Evolutionary conservation across 1,140 invertebrate genomes (phyloP).

Genomic region (Liolophura sinensis): DNA sequence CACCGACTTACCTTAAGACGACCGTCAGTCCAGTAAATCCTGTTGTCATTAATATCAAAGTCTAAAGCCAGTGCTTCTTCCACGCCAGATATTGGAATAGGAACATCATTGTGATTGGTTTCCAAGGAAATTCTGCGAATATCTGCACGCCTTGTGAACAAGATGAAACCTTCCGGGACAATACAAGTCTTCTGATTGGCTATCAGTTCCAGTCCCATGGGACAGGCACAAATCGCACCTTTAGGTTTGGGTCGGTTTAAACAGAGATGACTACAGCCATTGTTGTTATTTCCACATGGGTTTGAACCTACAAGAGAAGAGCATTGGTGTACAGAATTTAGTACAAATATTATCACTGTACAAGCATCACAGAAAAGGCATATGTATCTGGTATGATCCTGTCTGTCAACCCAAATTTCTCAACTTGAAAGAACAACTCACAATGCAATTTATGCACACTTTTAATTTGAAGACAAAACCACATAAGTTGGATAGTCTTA

Average conservation of each 20-base stretch:
- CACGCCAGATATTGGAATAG: slow-evolving; percentile 65
- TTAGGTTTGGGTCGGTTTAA: slow-evolving; percentile 77
- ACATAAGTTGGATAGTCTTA: too few relatives aligned
- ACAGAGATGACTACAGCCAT: slow-evolving; percentile 96
- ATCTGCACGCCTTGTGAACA: slow-evolving; percentile 81
- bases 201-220: slow-evolving; percentile 73
- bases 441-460: too few relatives aligned
- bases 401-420: slow-evolving; percentile 15
- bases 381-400: slow-evolving; percentile 69
- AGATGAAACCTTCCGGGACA: slow-evolving; percentile 83
- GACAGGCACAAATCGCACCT: slow-evolving; percentile 77
- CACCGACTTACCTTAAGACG: slow-evolving; percentile 59
- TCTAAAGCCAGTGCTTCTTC: slow-evolving; percentile 88
- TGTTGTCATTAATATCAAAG: slow-evolving; percentile 83
- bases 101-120: slow-evolving; percentile 78
- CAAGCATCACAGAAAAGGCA: neutral
- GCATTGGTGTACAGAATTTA: neutral
- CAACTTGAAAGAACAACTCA: too few relatives aligned
- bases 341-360: neutral
- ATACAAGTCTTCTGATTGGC: slow-evolving; percentile 79
- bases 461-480: too few relatives aligned
- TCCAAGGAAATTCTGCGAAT: slow-evolving; percentile 69
- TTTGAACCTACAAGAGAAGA: slow-evolving; percentile 67
- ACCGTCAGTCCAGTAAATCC: slow-evolving; percentile 91
- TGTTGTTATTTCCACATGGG: slow-evolving; percentile 90